Conservation (phyloP, 2,888 invertebrate genomes). For the Notodonta dromedarius region DNA sequence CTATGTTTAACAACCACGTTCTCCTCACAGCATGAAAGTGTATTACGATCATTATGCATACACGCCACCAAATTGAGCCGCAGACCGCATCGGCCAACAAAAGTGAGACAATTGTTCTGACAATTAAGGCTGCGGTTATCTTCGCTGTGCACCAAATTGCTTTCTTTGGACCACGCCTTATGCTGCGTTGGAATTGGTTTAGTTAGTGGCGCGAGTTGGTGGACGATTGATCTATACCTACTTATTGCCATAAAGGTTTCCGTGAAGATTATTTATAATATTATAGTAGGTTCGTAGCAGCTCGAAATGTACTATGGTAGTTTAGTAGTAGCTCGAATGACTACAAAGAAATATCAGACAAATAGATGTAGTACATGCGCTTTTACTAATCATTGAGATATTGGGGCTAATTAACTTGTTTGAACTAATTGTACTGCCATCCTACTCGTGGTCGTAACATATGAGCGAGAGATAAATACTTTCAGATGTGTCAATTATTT, state of each 20-base stretch:
- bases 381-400: too few species aligned
- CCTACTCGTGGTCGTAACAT: neutral
- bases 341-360: too few species aligned
- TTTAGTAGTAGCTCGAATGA: too few species aligned
- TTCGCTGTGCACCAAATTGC: conserved; percentile 58
- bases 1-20: conserved; percentile 20
- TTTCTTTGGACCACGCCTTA: conserved; percentile 62
- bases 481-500: too few species aligned
- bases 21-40: conserved; percentile 25
- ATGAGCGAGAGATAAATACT: too few species aligned
- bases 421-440: too few species aligned
- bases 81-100: conserved; percentile 39
- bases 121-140: conserved; percentile 66
- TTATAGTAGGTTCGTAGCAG: too few species aligned
- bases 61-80: conserved; percentile 41
- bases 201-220: conserved; percentile 35
- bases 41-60: conserved; percentile 32
- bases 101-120: conserved; percentile 57
- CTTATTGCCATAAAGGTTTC: neutral
- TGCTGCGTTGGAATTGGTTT: conserved; percentile 44
- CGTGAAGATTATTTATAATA: too few species aligned
- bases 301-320: too few species aligned
- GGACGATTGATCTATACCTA: neutral
- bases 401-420: too few species aligned
- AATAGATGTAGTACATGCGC: too few species aligned